Percentiles rank a stretch among this genome's conserved stretches.
These are phyloP conservation scores for Eurystomus gularis DNA, from an alignment of 2,113 vertebrate genomes.

Conservation along the genomic window DNA sequence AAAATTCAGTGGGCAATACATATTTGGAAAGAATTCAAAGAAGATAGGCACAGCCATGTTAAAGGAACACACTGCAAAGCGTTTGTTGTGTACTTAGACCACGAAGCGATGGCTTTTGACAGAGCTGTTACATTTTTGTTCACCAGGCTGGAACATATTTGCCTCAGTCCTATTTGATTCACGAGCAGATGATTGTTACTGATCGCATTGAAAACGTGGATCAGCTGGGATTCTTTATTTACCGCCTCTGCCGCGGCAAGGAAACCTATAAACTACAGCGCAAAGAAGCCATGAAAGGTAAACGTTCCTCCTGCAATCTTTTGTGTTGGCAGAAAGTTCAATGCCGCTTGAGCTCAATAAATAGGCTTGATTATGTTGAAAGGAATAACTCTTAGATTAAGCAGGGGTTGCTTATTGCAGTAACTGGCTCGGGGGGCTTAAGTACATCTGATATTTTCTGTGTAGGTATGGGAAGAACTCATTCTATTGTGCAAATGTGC, in stretches of 20 bases:
- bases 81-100: background rate
- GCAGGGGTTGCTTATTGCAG: background rate
- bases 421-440: background rate
- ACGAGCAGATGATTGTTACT: conserved; percentile 95
- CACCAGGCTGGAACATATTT: conserved; percentile 91
- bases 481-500: background rate
- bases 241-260: conserved; percentile 88
- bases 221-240: conserved; percentile 87
- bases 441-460: background rate
- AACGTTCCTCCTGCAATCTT: background rate
- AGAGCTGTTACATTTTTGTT: background rate
- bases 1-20: background rate
- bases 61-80: background rate
- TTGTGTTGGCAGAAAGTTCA: background rate
- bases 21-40: background rate
- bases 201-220: conserved; percentile 90
- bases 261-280: conserved; percentile 91
- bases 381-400: background rate
- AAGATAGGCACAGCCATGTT: background rate
- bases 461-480: background rate
- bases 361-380: background rate
- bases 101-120: background rate
- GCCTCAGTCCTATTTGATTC: conserved; percentile 93
- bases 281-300: conserved; percentile 85
- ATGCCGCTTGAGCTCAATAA: background rate